Evolutionary conservation across 2,797 vertebrate genomes (phyloP), one percentile per base, ranked within the genome.

Genomic region (Paguma larvata): DNA sequence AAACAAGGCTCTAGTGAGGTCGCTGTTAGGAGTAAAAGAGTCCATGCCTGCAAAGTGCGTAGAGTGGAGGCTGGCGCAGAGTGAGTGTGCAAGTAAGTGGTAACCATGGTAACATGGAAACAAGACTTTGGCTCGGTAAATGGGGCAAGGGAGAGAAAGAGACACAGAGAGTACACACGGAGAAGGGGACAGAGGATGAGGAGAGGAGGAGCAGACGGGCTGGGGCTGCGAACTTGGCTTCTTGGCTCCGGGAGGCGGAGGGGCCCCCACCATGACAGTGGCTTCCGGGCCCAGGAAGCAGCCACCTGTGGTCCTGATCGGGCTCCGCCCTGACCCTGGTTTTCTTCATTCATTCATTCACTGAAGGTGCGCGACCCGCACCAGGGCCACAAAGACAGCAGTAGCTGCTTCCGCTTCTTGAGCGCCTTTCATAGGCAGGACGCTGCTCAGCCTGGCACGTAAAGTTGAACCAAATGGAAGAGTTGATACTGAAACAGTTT

Each of bases 41-140:
- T 84, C 80, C 91, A 96, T 89, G 94, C 53, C 75, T 10, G 32
- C 91, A 84, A 87, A 94, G 93, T 67, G 80, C 65, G 90, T 78
- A 75, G 56, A 53, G 13, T 18, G 68, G 86, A 87, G 72, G 70
- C 77, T 21, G 70, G 94, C 73, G 80, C 82, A 65, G 86, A 89
- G 85, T 89, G 68, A 93, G 77, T 41, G 85, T 2, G 3, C 95
- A 85, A 91, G 89, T 89, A 91, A 97, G 78, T 94, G 93, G 97
- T 97, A 95, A 91, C 97, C 91, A 90, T 59, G 84, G 97, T n/a
- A 94, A 97, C 89, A 34, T 30, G 78, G 85, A 98, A 96, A 97
- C 87, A 96, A 96, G 97, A 97, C 65, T 94, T 94, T 78, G 80
- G 67, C 93, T 92, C 67, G 30, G 56, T 72, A 89, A 94, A 59